Conservation (phyloP, 2,797 vertebrate species). For the Chloroceryle amazona region DNA sequence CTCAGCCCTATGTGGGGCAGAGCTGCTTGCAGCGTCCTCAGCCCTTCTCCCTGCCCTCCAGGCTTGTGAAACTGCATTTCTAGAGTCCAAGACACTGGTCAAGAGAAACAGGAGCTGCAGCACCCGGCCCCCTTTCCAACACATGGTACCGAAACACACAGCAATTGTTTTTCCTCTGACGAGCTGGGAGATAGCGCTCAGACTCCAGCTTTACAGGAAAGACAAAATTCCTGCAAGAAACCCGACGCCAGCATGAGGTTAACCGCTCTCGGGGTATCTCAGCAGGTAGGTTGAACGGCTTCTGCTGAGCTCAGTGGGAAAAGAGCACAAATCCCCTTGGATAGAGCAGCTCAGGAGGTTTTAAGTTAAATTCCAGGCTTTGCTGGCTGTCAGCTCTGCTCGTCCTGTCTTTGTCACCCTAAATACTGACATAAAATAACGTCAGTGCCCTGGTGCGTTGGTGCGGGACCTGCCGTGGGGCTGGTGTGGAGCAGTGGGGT, state of each 20-base stretch:
- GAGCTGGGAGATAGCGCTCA: neutral
- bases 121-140: neutral
- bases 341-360: neutral
- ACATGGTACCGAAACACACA: rapidly evolving
- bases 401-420: neutral
- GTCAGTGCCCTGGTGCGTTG: neutral
- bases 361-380: neutral
- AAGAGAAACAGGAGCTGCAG: neutral
- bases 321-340: neutral
- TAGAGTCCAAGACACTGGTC: neutral
- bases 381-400: neutral
- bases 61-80: rapidly evolving
- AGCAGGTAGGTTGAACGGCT: neutral
- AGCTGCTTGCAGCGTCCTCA: neutral
- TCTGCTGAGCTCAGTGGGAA: neutral
- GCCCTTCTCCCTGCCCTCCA: neutral
- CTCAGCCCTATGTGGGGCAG: neutral
- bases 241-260: neutral
- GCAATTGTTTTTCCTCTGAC: neutral
- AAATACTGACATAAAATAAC: neutral
- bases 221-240: neutral
- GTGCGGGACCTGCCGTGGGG: no score
- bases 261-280: neutral
- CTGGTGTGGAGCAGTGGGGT: no score
- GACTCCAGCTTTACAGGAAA: neutral